phyloP scores from a whole-genome alignment of 2,888 invertebrate species.

The Minunthozetes semirufus region DNA sequence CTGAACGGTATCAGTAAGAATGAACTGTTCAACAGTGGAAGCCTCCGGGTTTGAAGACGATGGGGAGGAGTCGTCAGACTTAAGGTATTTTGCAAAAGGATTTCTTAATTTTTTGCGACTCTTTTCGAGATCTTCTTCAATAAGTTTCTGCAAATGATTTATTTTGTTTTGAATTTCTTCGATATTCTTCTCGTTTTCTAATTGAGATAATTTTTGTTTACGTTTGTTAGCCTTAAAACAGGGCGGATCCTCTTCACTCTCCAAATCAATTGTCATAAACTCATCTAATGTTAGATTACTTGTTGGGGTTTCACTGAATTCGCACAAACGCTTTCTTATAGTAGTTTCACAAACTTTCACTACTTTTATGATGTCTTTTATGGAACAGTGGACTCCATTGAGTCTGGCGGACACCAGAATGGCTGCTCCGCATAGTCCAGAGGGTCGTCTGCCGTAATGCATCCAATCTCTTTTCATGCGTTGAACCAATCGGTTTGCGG shows the following conservation, averaged over 20 bases:
- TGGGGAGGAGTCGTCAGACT: background rate
- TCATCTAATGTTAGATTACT: slow-evolving; percentile 90
- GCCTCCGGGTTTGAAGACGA: background rate
- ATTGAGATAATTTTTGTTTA: slow-evolving; percentile 36
- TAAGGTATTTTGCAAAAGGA: slow-evolving; percentile 23
- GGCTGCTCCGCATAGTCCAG: slow-evolving; percentile 97
- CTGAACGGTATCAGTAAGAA: slow-evolving; percentile 22
- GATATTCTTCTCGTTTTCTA: slow-evolving; percentile 10
- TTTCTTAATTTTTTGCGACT: slow-evolving; percentile 45
- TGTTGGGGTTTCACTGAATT: slow-evolving; percentile 95
- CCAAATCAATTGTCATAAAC: slow-evolving; percentile 91
- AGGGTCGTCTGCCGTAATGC: slow-evolving; percentile 89
- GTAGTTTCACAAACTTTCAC: slow-evolving; percentile 94
- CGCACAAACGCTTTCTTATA: slow-evolving; percentile 75
- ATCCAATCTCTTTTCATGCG: slow-evolving; percentile 98
- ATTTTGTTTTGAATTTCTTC: slow-evolving; percentile 54
- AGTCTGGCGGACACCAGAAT: slow-evolving; percentile 85
- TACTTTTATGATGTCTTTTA: slow-evolving; percentile 80
- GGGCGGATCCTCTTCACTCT: slow-evolving; percentile 93
- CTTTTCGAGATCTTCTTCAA: slow-evolving; percentile 69
- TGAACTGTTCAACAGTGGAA: slow-evolving; percentile 10
- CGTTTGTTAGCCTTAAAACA: slow-evolving; percentile 61
- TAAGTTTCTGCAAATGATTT: slow-evolving; percentile 72
- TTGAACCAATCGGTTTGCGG: slow-evolving; percentile 84
- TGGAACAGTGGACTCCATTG: slow-evolving; percentile 80